Evolutionary conservation across 2,113 vertebrate genomes (phyloP), one percentile per base, ranked within the genome.

Genomic region (Takifugu bimaculatus): DNA sequence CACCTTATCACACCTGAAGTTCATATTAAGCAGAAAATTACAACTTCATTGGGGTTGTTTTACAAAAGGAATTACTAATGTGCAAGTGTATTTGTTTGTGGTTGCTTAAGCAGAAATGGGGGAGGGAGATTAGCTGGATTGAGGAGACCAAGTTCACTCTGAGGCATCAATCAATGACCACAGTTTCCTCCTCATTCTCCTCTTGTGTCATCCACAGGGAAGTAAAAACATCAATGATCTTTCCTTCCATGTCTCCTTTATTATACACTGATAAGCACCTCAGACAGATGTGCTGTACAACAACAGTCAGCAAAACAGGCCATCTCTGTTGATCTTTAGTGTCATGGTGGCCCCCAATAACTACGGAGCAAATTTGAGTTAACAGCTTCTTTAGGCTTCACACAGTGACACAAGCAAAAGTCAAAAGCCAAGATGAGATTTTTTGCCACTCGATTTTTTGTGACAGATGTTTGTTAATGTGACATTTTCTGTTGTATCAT

Each of bases 91-190:
- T 51, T 29, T 5, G 26, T 50, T 45, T 59, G 51, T 7, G n/a
- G 56, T 50, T 68, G 53, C 55, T 60, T 59, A 67, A 52, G 60
- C 59, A 83, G 75, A 76, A 62, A 78, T 82, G 77, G 78, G 80
- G 59, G 69, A 10, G 57, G 26, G 81, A 84, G 83, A 85, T 87
- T 80, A 85, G 68, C 48, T 85, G 84, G 84, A 88, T 86, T 86
- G 80, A 84, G 82, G 86, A 80, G 82, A 83, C 54, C 69, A 74
- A 82, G 63, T 82, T 75, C 72, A 83, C 77, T 80, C 65, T 39
- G 44, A 50, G 59, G 20, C 20, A 64, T 81, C 57, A 64, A 80
- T 60, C 58, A 78, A 63, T 63, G 15, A 9, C 58, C 57, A 63
- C 67, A 59, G 9, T 67, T 54, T 72, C 63, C 53, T 60, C 32